Evolutionary conservation across 2,888 invertebrate genomes (phyloP).

Genomic region (Pinctada fucata): DNA sequence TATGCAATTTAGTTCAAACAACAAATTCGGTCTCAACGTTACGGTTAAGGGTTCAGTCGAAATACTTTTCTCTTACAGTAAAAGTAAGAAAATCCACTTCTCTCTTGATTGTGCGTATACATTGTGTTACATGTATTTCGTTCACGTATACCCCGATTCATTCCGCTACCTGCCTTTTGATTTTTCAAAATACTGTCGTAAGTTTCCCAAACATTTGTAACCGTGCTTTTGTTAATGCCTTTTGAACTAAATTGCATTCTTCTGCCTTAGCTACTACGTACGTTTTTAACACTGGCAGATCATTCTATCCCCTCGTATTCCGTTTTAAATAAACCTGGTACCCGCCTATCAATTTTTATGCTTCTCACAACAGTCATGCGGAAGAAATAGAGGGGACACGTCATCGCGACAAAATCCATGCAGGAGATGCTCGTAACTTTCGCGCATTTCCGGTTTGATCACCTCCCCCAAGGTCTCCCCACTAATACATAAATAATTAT

Average conservation of each 20-base stretch:
- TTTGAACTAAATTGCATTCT: too few species aligned
- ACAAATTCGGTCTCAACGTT: neutral
- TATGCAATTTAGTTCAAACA: too few species aligned
- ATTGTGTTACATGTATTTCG: neutral
- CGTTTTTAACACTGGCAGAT: slow-evolving; percentile 1
- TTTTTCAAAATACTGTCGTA: too few species aligned
- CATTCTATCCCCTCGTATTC: slow-evolving; percentile 5
- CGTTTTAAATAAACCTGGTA: slow-evolving; percentile 6
- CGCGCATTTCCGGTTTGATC: slow-evolving; percentile 5
- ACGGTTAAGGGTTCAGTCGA: neutral
- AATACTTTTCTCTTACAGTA: slow-evolving; percentile 14
- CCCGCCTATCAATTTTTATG: slow-evolving; percentile 2
- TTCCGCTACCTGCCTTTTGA: too few species aligned
- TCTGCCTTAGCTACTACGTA: neutral
- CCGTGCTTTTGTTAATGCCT: too few species aligned
- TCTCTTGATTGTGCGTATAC: slow-evolving; percentile 2
- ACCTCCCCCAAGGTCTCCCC: slow-evolving; percentile 2
- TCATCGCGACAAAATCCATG: slow-evolving; percentile 7
- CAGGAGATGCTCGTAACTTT: neutral
- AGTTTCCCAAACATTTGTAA: too few species aligned
- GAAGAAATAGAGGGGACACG: neutral
- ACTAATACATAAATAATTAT: slow-evolving; percentile 33
- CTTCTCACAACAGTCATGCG: slow-evolving; percentile 3
- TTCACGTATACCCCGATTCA: too few species aligned
- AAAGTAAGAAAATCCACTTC: neutral